Conservation (phyloP, 2,797 vertebrate genomes). For the Chaetodon trifasciatus region DNA sequence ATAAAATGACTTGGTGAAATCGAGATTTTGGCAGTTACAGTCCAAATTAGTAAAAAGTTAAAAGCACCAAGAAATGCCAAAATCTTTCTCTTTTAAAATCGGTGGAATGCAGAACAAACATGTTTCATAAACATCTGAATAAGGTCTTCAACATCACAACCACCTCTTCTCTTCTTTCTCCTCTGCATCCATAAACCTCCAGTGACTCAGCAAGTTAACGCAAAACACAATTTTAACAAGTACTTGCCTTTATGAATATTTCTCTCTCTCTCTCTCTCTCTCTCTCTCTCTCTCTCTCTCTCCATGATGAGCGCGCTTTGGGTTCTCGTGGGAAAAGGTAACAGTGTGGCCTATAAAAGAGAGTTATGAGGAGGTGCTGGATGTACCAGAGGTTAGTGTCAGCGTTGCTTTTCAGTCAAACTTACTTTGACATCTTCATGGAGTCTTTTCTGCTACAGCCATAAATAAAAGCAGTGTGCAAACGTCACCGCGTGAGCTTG, state of each 20-base stretch:
- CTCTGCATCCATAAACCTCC: conserved; percentile 19
- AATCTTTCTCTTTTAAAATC: neutral
- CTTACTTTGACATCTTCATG: conserved; percentile 79
- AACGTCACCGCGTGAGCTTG: conserved; percentile 45
- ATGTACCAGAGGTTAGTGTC: conserved; percentile 81
- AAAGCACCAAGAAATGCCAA: neutral
- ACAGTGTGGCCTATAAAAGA: conserved; percentile 80
- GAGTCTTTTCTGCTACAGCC: conserved; percentile 61
- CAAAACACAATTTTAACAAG: conserved; percentile 27
- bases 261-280: neutral
- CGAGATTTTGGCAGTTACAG: neutral
- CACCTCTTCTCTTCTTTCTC: conserved; percentile 17
- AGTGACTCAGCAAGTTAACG: conserved; percentile 31
- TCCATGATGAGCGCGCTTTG: conserved; percentile 53
- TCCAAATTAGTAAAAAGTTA: neutral
- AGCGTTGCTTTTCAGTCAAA: conserved; percentile 80
- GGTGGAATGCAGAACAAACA: conserved; percentile 3
- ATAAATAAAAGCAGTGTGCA: conserved; percentile 71
- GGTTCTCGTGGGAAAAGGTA: conserved; percentile 81
- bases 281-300: neutral
- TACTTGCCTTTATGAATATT: conserved; percentile 9
- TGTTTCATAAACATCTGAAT: neutral
- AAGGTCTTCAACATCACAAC: conserved; percentile 4
- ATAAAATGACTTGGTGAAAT: neutral
- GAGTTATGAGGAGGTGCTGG: conserved; percentile 81